Conservation (phyloP, 1,140 invertebrate genomes). For the Panagrolaimus sp. region DNA sequence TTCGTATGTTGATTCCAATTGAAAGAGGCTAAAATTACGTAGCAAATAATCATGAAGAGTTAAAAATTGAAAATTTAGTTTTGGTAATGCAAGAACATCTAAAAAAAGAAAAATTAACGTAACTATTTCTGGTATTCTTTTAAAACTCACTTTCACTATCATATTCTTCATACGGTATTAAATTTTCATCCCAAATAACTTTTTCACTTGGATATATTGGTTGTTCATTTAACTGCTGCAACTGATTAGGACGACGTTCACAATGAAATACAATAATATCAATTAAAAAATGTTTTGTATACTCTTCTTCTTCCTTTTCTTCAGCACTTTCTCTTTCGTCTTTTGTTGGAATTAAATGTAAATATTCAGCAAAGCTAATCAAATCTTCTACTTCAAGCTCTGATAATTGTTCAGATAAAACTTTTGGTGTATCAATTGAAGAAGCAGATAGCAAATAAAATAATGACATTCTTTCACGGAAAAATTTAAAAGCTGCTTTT, state of each 20-base stretch:
- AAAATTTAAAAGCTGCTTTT: conserved; percentile 85
- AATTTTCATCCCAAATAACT: conserved; percentile 97
- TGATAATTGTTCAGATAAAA: conserved; percentile 76
- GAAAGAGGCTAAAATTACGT: conserved; percentile 93
- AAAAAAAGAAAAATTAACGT: conserved; percentile 27
- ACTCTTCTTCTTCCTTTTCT: conserved; percentile 69
- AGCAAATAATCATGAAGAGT: conserved; percentile 96
- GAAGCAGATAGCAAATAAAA: conserved; percentile 90
- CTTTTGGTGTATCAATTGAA: conserved; percentile 79
- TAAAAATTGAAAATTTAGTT: conserved; percentile 94
- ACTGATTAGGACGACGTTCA: conserved; percentile 79
- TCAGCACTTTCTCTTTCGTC: conserved; percentile 65
- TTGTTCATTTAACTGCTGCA: conserved; percentile 93
- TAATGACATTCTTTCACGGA: conserved; percentile 65
- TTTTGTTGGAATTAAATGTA: conserved; percentile 74
- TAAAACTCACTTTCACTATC: conserved; percentile 74
- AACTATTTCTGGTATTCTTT: too few relatives aligned
- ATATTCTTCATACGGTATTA: conserved; percentile 94
- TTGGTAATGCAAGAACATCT: conserved; percentile 77
- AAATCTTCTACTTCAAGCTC: conserved; percentile 71
- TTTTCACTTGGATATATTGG: conserved; percentile 95
- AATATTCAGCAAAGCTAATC: conserved; percentile 71
- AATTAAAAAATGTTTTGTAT: conserved; percentile 75
- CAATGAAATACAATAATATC: conserved; percentile 68
- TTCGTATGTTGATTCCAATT: conserved; percentile 83